These are phyloP conservation scores for Zaprionus kolodkinae DNA, from an alignment of 1,140 invertebrate genomes.

Conservation along the genomic window DNA sequence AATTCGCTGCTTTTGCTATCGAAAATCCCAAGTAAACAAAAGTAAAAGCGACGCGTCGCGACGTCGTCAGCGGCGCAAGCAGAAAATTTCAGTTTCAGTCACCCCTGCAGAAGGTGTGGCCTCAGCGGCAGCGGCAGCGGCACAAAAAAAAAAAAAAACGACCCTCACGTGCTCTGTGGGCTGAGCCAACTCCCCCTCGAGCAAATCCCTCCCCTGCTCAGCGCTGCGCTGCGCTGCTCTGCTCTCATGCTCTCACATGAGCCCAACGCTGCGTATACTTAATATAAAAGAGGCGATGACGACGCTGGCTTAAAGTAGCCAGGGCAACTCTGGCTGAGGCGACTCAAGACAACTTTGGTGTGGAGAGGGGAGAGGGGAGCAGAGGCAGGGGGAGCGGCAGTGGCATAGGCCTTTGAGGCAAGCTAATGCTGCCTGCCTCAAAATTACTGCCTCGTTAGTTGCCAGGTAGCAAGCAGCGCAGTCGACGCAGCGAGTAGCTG, in stretches of 20 bases:
- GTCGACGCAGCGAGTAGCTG: conserved; percentile 24
- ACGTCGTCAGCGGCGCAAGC: conserved; percentile 45
- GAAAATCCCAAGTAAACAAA: conserved; percentile 81
- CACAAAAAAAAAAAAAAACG: conserved; percentile 59
- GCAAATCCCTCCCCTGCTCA: conserved; percentile 24
- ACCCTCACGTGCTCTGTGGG: conserved; percentile 61
- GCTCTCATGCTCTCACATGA: conserved; percentile 34
- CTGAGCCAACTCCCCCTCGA: conserved; percentile 20
- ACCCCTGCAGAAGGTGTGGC: conserved; percentile 84
- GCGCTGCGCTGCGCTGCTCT: neutral
- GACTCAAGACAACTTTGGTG: conserved; percentile 4
- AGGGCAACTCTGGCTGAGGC: conserved; percentile 48
- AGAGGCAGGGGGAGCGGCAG: no score
- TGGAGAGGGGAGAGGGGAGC: no score
- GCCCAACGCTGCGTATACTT: conserved; percentile 66
- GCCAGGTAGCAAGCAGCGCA: conserved; percentile 47
- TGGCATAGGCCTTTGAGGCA: conserved; percentile 35
- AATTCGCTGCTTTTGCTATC: conserved; percentile 59
- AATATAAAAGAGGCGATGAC: conserved; percentile 60
- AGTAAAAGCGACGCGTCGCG: conserved; percentile 65
- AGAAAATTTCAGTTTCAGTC: conserved; percentile 69
- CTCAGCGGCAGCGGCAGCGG: conserved; percentile 21
- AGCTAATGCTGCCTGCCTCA: conserved; percentile 68
- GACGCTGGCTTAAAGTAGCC: conserved; percentile 72
- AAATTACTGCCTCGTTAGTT: conserved; percentile 80